Percentiles rank a stretch among this genome's conserved stretches.
These are phyloP conservation scores for Coracopsis vasa DNA, from an alignment of 2,113 vertebrate species.

Conservation along the genomic window DNA sequence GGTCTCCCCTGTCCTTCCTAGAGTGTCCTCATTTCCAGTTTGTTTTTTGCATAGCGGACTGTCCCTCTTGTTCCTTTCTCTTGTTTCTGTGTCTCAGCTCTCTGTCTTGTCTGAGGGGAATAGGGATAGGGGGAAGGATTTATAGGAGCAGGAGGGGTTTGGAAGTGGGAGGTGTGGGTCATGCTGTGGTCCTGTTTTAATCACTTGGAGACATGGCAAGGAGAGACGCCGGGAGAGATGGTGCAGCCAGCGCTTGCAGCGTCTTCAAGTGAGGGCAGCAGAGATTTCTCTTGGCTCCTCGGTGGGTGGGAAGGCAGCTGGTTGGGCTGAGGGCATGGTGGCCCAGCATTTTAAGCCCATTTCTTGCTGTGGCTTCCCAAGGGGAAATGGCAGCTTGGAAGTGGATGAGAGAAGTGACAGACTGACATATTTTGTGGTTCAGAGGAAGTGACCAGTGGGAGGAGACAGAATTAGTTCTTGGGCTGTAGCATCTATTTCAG, in stretches of 20 bases:
- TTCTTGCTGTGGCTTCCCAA: not conserved
- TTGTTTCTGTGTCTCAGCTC: constrained; percentile 57
- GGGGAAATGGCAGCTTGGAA: not conserved
- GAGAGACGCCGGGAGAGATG: not conserved
- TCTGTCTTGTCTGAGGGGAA: constrained; percentile 14
- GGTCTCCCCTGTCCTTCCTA: constrained; percentile 24
- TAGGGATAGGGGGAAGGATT: not conserved
- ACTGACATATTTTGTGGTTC: not conserved
- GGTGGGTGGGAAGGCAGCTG: not conserved
- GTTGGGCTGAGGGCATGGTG: not conserved
- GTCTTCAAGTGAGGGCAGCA: not conserved
- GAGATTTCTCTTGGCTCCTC: not conserved
- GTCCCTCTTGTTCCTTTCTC: constrained; percentile 50
- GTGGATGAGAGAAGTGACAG: not conserved
- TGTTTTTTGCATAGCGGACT: constrained; percentile 55
- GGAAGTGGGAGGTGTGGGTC: not conserved
- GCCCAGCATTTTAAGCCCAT: not conserved
- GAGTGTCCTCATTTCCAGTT: not conserved
- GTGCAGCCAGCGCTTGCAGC: not conserved
- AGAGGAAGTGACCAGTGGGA: not conserved
- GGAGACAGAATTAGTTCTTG: not conserved
- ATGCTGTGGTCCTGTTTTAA: not conserved
- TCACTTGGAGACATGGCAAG: not conserved
- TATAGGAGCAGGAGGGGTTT: not conserved
- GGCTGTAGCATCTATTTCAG: not conserved